Evolutionary conservation across 2,113 vertebrate genomes (phyloP), one percentile per base, ranked within the genome.

Genomic region (Circaetus cinerascens): DNA sequence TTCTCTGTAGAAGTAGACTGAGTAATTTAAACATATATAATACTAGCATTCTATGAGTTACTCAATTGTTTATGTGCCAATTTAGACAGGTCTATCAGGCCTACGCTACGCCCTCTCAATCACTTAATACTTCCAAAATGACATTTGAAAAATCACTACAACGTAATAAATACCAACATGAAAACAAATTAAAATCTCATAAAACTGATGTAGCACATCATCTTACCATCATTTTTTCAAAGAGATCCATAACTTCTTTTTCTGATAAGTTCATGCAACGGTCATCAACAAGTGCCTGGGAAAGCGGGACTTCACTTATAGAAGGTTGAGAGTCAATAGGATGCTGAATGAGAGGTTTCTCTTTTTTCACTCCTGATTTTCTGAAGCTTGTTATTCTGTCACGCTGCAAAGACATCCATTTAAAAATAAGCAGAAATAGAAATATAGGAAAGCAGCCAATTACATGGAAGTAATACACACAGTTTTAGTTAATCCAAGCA

Each of bases 171-270:
- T 5, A 22, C 2, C 41, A 66, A 56, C 6, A 57, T 19, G 27
- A 38, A 71, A 76, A 40, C 21, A 55, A 66, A 60, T 23, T 38
- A 32, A 30, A n/a, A 67, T 8, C 7, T 32, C 19, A 22, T 13
- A 23, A 66, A 43, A 38, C 2, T 0, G 22, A 25, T 5, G 10
- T 5, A 62, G 26, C 48, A 60, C 21, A 30, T 59, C 40, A 85
- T 10, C 99, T 99, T 97, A 99, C 99, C 99, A 99, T 99, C 99
- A 99, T 99, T 98, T 99, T 99, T 96, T 99, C 99, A 96, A 99
- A 99, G 71, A 99, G 98, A 98, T 99, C 99, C 95, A 99, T 98
- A 63, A 99, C 99, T 98, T 99, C 99, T 92, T 99, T 99, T 96
- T 99, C 99, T 5, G 99, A 99, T 86, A 99, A 98, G 95, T 99